Evolutionary conservation across 2,113 vertebrate species (phyloP), one percentile per base, ranked within the genome.

Genomic region (Dascyllus trimaculatus): DNA sequence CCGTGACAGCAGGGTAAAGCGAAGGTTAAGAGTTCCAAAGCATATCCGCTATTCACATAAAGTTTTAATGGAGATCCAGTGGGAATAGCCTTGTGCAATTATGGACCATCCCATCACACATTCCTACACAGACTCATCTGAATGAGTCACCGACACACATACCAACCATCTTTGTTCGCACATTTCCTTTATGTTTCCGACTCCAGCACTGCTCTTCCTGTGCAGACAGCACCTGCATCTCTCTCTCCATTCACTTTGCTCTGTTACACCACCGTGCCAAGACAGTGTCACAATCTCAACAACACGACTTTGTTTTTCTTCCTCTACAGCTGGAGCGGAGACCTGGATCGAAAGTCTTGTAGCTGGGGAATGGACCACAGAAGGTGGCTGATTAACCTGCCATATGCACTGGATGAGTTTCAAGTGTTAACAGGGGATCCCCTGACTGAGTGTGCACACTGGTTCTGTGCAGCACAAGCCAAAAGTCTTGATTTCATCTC

Each of bases 171-270:
- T 88, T 72, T 83, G 80, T 82, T 79, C 74, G 43, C 72, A 62
- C 69, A 3, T 82, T 91, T 88, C 87, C 84, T 86, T 56, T 75
- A 57, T 66, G 54, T 71, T 89, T 88, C 85, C 88, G 71, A 57
- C 59, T 71, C 66, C 9, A 48, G 71, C 78, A 67, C 68, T 1
- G 48, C 49, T 79, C 71, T 85, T 90, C 88, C 91, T 85, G 86
- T 76, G 66, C 81, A 80, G 72, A 82, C 85, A 75, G 48, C 86
- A 93, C 89, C 89, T 92, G 90, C 87, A 81, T 58, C 53, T 43
- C 51, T 40, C 73, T 63, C 62, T 40, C 51, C 64, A 59, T 75
- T 77, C 66, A 74, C 65, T 78, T 51, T 62, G 19, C 63, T 80
- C 52, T 58, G 54, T 59, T 21, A 32, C 56, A 54, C 9, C 45